Evolutionary conservation across 2,888 invertebrate species (phyloP).

Genomic region (Dinocampus coccinellae): DNA sequence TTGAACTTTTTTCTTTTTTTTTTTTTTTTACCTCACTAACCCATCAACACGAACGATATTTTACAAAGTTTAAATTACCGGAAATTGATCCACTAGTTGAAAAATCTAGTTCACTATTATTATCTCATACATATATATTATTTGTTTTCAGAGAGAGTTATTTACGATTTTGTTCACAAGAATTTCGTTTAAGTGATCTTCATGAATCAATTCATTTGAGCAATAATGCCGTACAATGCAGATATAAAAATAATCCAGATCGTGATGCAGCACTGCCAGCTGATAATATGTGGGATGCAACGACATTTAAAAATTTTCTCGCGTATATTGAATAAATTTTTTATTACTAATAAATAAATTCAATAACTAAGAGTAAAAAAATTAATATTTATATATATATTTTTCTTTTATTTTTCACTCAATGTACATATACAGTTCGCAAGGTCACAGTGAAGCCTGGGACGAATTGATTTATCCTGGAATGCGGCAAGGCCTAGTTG

Average conservation of each 20-base stretch:
- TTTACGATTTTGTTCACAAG: conserved; percentile 91
- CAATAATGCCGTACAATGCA: conserved; percentile 93
- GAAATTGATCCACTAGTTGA: conserved; percentile 19
- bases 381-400: no score
- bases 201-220: conserved; percentile 94
- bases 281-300: conserved; percentile 97
- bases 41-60: background rate
- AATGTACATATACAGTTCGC: conserved; percentile 74
- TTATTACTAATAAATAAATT: no score
- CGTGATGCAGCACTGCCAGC: conserved; percentile 83
- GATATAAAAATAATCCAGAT: conserved; percentile 81
- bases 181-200: conserved; percentile 87
- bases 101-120: conserved; percentile 5
- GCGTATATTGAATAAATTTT: conserved; percentile 59
- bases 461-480: conserved; percentile 89
- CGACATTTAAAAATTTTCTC: conserved; percentile 76
- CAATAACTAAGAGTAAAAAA: no score
- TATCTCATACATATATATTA: background rate
- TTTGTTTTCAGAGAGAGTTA: conserved; percentile 82
- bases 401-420: no score
- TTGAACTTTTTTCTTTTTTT: background rate
- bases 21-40: background rate
- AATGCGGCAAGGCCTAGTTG: conserved; percentile 82
- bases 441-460: conserved; percentile 85
- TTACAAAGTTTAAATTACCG: conserved; percentile 8